Base-by-base conservation (phyloP, 2,888 invertebrate genomes). In the Netelia fuscicornis region DNA sequence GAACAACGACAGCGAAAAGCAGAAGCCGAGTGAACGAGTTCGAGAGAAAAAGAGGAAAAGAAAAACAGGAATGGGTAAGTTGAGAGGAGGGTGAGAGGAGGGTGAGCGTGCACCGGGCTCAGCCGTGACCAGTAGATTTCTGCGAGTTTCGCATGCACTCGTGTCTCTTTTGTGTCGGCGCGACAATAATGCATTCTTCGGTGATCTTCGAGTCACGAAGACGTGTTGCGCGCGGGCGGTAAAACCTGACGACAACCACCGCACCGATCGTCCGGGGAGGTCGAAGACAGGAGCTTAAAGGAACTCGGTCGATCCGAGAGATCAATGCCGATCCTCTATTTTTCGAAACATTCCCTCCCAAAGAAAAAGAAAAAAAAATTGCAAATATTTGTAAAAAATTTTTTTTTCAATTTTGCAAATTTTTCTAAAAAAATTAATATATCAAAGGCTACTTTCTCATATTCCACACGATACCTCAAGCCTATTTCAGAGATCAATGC, bases 141-240 rank as follows among this genome's bases (percentile, higher is more conserved):
- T 52, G 64, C 13, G 65, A 65, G 20, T 37, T 48, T 64, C 23
- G 25, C 42, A 13, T 56, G 58, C 13, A 13, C 48, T 13, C 11
- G 13, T 48, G 48, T 48, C 48, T 48, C 48, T 48, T 20, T 54
- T 37, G 52, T 75, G 30, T 80, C 17, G 48, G 20, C 67, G 80
- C 84, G 84, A 83, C 85, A 83, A 85, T 86, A 83, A 85, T 85
- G 83, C 86, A 86, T 86, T 86, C 86, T 83, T 85, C 86, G 86
- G 75, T 84, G 81, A 86, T 83, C 83, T 58, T 54, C 56, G 70
- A 86, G 85, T 86, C 86, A 86, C 86, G 86, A 86, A 86, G 80
- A 37, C 81, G 81, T 70, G 75, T 56, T 23, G 85, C 65, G 80
- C 70, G 68, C 85, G 84, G 44, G 30, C 60, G 77, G 60, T 77